Conservation (phyloP, 2,888 invertebrate genomes). For the Melitaea athalia region DNA sequence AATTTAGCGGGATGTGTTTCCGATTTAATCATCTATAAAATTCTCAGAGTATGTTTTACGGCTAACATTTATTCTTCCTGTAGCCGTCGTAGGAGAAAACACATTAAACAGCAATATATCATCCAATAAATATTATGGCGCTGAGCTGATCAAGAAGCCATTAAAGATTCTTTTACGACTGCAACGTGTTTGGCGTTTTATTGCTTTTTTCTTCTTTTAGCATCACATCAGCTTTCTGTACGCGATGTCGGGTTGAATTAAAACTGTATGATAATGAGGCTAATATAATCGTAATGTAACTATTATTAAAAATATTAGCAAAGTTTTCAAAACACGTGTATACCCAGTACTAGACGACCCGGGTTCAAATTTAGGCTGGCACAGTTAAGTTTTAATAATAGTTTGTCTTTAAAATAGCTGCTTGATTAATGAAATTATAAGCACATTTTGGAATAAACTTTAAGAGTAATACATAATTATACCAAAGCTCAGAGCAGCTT, state of each 20-base stretch:
- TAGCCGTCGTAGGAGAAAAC: conserved; percentile 32
- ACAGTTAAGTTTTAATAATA: no score
- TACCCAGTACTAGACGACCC: no score
- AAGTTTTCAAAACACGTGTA: no score
- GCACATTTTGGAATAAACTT: no score
- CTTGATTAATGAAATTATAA: no score
- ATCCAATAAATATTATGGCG: conserved; percentile 48
- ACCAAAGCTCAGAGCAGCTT: no score
- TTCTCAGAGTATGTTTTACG: conserved; percentile 30
- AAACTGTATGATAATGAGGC: neutral
- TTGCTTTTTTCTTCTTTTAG: conserved; percentile 40
- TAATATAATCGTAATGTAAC: neutral
- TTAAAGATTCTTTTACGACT: conserved; percentile 53
- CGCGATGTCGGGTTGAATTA: neutral
- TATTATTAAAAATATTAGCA: neutral
- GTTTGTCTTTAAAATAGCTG: no score
- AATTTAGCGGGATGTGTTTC: conserved; percentile 32
- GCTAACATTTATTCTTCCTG: conserved; percentile 27
- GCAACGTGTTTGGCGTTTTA: conserved; percentile 45
- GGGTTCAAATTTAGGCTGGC: neutral
- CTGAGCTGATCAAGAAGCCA: conserved; percentile 54
- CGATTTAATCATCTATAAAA: conserved; percentile 21
- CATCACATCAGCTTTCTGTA: conserved; percentile 21
- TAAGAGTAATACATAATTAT: no score
- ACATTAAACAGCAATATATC: conserved; percentile 38